Base-by-base conservation (phyloP, 30 jellyfish, hydroid and myxozoan genomes). In the Aurelia sp. region DNA sequence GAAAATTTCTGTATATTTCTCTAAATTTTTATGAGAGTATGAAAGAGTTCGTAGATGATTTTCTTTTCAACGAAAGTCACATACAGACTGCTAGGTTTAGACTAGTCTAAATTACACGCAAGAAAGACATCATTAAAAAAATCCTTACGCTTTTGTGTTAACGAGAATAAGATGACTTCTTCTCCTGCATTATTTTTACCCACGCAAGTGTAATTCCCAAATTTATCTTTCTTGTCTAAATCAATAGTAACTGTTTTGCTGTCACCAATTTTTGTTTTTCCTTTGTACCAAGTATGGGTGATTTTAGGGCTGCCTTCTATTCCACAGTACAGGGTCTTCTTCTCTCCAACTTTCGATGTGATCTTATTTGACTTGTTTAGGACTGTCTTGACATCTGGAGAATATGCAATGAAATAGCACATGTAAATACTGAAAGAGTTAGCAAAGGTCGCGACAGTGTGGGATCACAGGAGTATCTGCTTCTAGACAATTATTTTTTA, bases 171-270 rank as follows among this genome's bases (percentile, higher is more conserved):
- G 21, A 73, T 19, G 47, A 47, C 40, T 23, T 72, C 76, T 70
- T 62, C 57, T 22, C 94, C 94, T 27, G 94, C 94, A 18, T 53
- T 37, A 62, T 85, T 85, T 59, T 73, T 73, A 18, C 76, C 88
- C 31, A 50, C n/a, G 66, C 94, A 85, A 6, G 88, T 37, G 63
- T 85, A 85, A 18, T 60, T 72, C 18, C 94, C 94, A 73, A 73
- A 85, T 55, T 72, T 75, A 3, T 74, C 87, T 57, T 85, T 52
- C 62, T 72, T 71, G 59, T 82, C 79, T 13, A 82, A 13, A 35
- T 51, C 58, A 9, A 71, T 62, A 13, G 30, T 21, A 5, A 82
- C 27, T 13, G 44, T 55, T 35, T 23, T 19, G 7, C 70, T 21
- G 47, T 55, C 62, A 4, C 72, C 35, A 4, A 82, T 18, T 35